Evolutionary conservation across 2,113 vertebrate species (phyloP), one percentile per base, ranked within the genome.

Genomic region (Nothocercus julius): DNA sequence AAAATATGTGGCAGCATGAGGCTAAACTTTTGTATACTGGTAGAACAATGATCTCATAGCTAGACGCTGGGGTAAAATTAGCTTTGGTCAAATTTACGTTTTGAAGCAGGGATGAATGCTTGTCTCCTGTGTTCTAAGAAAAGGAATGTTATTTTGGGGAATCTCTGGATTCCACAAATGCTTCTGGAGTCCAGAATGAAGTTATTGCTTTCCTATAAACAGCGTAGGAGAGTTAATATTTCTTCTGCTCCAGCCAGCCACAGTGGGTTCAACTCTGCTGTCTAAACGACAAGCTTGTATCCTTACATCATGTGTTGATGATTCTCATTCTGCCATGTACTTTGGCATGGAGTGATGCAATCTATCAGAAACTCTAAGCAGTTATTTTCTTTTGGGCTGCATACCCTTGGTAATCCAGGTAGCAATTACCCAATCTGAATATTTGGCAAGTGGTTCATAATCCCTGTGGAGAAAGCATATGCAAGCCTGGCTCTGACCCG

Each of bases 351-450:
- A 73, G 74, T 79, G 94, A 95, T 92, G 68, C 81, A 69, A 79
- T 84, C 74, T 67, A 91, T 91, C 92, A 34, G 93, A 94, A 95
- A 66, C 18, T 77, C 92, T 64, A 82, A 95, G 84, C 89, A 85
- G 86, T 92, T 91, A 69, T 90, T 95, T 96, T 95, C 91, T 93
- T 92, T 73, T 69, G 27, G 68, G 70, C 87, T 96, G 82, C 84
- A 93, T 89, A 92, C 89, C 86, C 92, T 95, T 87, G 88, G 94
- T 97, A 96, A 95, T 92, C 70, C 61, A 92, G 94, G 96, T 97
- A 96, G 96, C 97, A 97, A 97, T 97, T 97, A 97, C 87, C 94
- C 95, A 94, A 93, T 96, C 87, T 83, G 96, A 97, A 81, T 97
- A 95, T 95, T 95, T 97, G 96, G 95, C 34, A 80, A 90, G 90